phyloP scores from a whole-genome alignment of 2,797 vertebrate species.

The Spatula clypeata region DNA sequence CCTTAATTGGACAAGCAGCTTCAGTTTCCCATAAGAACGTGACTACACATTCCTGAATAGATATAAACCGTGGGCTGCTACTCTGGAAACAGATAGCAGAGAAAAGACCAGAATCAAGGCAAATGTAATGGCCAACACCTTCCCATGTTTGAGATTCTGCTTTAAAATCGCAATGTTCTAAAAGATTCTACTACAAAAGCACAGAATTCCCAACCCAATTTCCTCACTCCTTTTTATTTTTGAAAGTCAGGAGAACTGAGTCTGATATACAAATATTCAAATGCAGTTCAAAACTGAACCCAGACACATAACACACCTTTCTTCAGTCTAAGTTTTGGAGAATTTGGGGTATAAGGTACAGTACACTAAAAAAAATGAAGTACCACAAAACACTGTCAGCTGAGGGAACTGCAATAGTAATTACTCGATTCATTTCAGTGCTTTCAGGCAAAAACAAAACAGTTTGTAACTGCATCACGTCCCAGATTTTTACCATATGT shows the following conservation, averaged over 20 bases:
- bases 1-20: constrained; percentile 92
- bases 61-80: constrained; percentile 88
- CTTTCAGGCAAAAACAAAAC: constrained; percentile 1
- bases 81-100: constrained; percentile 80
- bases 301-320: not conserved
- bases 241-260: not conserved
- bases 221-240: not conserved
- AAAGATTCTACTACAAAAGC: not conserved
- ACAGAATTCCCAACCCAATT: not conserved
- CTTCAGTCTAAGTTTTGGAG: not conserved
- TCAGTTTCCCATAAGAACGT: constrained; percentile 94
- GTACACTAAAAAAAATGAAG: not conserved
- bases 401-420: not conserved
- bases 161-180: not conserved
- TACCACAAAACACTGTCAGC: not conserved
- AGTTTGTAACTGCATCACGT: not conserved
- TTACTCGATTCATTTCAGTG: not conserved
- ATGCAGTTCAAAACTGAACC: not conserved
- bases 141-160: not conserved
- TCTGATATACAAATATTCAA: not conserved
- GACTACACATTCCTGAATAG: constrained; percentile 89
- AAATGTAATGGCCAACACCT: not conserved
- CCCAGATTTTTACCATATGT: not conserved
- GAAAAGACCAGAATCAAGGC: not conserved
- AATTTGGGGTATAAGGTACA: not conserved